phyloP scores from a whole-genome alignment of 2,113 vertebrate species.

The Eidolon helvum region DNA sequence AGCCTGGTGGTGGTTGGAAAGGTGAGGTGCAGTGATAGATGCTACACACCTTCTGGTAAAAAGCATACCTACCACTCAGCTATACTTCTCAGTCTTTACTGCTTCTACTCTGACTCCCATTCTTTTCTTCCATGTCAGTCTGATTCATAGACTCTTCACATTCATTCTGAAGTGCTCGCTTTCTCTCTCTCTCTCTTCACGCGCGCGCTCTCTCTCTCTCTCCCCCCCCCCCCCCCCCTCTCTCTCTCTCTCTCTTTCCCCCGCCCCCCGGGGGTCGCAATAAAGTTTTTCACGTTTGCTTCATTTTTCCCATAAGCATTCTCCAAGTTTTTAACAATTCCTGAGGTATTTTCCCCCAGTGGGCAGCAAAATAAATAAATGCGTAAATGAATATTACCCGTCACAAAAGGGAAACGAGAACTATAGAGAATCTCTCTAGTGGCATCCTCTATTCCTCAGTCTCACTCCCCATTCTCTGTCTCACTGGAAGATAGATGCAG shows the following conservation, averaged over 20 bases:
- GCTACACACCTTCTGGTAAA: not conserved
- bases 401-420: not conserved
- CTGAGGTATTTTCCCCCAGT: accelerated
- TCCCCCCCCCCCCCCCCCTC: not conserved
- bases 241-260: not conserved
- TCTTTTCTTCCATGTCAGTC: not conserved
- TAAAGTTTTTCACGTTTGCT: not conserved
- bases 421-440: not conserved
- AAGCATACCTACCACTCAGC: accelerated
- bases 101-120: not conserved
- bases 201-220: no score
- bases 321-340: not conserved
- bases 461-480: not conserved
- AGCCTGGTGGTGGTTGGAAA: not conserved
- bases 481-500: not conserved
- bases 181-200: not conserved
- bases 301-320: not conserved
- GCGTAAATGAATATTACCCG: not conserved
- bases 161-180: not conserved
- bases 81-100: not conserved
- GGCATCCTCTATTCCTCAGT: not conserved
- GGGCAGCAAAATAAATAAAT: not conserved
- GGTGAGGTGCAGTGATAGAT: not conserved
- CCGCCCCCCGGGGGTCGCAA: not conserved
- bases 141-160: not conserved